Evolutionary conservation across 2,888 invertebrate genomes (phyloP).

Genomic region (Epinotia nisella): DNA sequence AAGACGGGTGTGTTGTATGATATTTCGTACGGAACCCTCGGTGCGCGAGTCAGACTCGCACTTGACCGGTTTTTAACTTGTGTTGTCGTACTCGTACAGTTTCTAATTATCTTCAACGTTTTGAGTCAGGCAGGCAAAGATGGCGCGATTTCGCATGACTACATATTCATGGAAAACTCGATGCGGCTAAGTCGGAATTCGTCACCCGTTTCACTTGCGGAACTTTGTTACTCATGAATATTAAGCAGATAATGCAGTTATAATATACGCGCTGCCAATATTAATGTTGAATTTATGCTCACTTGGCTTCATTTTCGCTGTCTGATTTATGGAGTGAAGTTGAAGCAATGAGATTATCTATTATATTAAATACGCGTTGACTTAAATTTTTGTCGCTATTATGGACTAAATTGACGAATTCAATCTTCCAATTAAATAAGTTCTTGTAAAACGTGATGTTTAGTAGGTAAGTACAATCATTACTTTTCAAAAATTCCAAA

Average conservation of each 20-base stretch:
- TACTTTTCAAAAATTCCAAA: no score
- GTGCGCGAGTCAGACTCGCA: no score
- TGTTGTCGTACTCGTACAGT: no score
- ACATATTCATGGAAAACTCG: constrained; percentile 75
- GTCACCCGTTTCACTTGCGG: constrained; percentile 69
- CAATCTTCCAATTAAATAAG: no score
- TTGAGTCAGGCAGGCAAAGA: constrained; percentile 54
- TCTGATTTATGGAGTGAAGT: constrained; percentile 27
- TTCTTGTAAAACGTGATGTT: no score
- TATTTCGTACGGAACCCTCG: no score
- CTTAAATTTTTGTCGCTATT: background rate
- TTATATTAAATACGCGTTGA: background rate
- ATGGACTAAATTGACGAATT: background rate
- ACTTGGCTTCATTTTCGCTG: constrained; percentile 33
- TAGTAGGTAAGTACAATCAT: no score
- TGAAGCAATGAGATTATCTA: constrained; percentile 9
- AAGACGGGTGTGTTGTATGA: no score
- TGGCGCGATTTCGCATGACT: constrained; percentile 59
- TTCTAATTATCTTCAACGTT: no score
- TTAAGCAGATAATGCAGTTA: constrained; percentile 79
- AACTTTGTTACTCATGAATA: constrained; percentile 79
- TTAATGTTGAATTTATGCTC: constrained; percentile 43
- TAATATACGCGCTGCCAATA: constrained; percentile 53
- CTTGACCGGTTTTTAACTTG: no score
- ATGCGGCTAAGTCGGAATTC: constrained; percentile 70